Evolutionary conservation across 1,140 invertebrate genomes (phyloP).

Genomic region (Copidosoma floridanum): DNA sequence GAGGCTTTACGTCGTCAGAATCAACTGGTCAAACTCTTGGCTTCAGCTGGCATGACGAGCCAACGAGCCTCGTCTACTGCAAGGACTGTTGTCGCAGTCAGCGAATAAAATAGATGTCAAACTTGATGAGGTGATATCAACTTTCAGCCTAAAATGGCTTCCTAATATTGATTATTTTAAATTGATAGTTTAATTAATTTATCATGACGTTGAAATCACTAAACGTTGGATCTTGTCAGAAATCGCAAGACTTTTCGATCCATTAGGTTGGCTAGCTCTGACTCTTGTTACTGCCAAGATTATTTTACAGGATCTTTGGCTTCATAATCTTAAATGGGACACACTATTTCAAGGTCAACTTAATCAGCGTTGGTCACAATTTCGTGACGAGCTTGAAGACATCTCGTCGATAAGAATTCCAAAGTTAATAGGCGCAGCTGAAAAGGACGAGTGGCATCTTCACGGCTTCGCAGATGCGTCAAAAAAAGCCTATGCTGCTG

Average conservation of each 20-base stretch:
- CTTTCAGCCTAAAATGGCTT: constrained; percentile 42
- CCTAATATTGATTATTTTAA: constrained; percentile 34
- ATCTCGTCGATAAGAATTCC: constrained; percentile 27
- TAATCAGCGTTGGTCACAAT: constrained; percentile 29
- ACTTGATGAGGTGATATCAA: constrained; percentile 1
- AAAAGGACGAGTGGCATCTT: constrained; percentile 4
- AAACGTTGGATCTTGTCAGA: constrained; percentile 42
- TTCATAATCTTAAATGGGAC: constrained; percentile 40
- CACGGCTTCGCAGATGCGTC: constrained; percentile 42
- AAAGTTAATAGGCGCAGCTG: constrained; percentile 6
- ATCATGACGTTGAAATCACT: constrained; percentile 1
- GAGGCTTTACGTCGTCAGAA: constrained; percentile 8
- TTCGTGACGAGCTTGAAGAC: constrained; percentile 18
- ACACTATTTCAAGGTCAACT: constrained; percentile 34
- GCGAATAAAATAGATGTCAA: not conserved
- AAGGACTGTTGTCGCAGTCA: constrained; percentile 8
- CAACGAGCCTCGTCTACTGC: constrained; percentile 31
- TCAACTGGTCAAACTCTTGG: constrained; percentile 29
- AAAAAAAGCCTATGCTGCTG: constrained; percentile 34
- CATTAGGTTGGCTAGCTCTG: too few relatives aligned
- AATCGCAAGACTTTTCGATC: constrained; percentile 37
- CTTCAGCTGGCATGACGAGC: constrained; percentile 45
- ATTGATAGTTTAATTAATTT: constrained; percentile 9
- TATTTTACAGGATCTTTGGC: constrained; percentile 47
- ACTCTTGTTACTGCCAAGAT: constrained; percentile 43